Evolutionary conservation across 92 coral and sea anemone genomes (phyloP).

Genomic region (Palythoa caribaeorum): DNA sequence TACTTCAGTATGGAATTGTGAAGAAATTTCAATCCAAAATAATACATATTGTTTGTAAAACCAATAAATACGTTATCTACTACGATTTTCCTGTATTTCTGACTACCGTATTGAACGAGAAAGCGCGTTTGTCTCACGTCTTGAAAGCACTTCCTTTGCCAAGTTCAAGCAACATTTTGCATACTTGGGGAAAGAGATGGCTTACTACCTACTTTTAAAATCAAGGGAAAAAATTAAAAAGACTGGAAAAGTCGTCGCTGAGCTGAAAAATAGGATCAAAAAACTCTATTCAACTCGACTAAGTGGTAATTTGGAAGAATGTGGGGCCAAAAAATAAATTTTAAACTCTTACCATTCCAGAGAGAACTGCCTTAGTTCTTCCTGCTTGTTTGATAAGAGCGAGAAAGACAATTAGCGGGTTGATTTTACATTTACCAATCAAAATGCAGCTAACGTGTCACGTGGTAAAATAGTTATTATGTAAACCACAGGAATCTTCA

Average conservation of each 20-base stretch:
- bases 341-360: slow-evolving; percentile 53
- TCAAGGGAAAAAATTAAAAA: slow-evolving; percentile 68
- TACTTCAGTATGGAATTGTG: slow-evolving; percentile 21
- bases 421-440: slow-evolving; percentile 43
- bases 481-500: slow-evolving; percentile 54
- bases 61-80: neutral
- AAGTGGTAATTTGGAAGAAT: neutral
- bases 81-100: slow-evolving; percentile 18
- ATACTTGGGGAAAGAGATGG: slow-evolving; percentile 68
- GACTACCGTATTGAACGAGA: neutral
- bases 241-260: slow-evolving; percentile 42
- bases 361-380: slow-evolving; percentile 13
- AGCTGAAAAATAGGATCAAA: slow-evolving; percentile 16
- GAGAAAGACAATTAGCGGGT: slow-evolving; percentile 46
- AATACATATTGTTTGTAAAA: neutral
- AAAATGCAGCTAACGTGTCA: slow-evolving; percentile 8
- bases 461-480: slow-evolving; percentile 38
- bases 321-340: slow-evolving; percentile 46
- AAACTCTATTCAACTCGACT: slow-evolving; percentile 19
- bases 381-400: slow-evolving; percentile 42
- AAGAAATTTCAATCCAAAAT: slow-evolving; percentile 17
- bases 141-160: slow-evolving; percentile 29
- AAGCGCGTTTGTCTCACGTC: slow-evolving; percentile 14
- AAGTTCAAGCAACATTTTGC: slow-evolving; percentile 48
- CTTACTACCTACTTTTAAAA: slow-evolving; percentile 88